Evolutionary conservation across 2,113 vertebrate species (phyloP), one percentile per base, ranked within the genome.

Genomic region (Osmerus eperlanus): DNA sequence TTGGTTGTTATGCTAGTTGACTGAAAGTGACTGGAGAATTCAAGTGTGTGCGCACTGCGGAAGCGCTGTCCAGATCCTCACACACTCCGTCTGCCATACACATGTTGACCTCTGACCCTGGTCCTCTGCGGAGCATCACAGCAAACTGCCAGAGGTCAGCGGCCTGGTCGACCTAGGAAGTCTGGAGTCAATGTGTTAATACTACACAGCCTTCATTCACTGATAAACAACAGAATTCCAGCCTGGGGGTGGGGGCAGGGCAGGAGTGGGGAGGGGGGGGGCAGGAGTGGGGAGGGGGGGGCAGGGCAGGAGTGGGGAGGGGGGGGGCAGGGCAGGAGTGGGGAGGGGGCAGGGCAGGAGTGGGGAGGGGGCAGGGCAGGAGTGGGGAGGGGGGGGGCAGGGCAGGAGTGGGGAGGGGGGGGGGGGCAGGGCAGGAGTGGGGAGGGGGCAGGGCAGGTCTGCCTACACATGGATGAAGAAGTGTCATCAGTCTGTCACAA

Each of bases 151-250:
- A 73, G 67, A 65, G 83, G 79, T 89, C 78, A 78, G 60, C 55
- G 72, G 70, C 72, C 74, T 79, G 77, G 83, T 72, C 67, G 76
- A 83, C 82, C 77, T 71, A 71, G 69, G 78, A 67, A 84, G 79
- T 83, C 82, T 90, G 1, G 56, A 78, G 79, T 58, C 54, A 68
- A 75, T 75, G 79, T 87, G 88, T 85, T 86, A 90, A 89, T 71
- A 73, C 79, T 72, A 72, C 67, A 58, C 5, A 81, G 70, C 78
- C 29, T 78, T 72, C 80, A 85, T 91, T 92, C 81, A 80, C 88
- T 86, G 73, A 81, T 83, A 90, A 84, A 90, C 85, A 76, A 74
- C 21, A 87, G 89, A 78, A 88, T 87, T 90, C 85, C 85, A 59
- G 74, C 67, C 62, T 59, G 63, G 15, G 58, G 21, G 23, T 25